phyloP scores from a whole-genome alignment of 2,113 vertebrate species.

The Aspiorhynchus laticeps region DNA sequence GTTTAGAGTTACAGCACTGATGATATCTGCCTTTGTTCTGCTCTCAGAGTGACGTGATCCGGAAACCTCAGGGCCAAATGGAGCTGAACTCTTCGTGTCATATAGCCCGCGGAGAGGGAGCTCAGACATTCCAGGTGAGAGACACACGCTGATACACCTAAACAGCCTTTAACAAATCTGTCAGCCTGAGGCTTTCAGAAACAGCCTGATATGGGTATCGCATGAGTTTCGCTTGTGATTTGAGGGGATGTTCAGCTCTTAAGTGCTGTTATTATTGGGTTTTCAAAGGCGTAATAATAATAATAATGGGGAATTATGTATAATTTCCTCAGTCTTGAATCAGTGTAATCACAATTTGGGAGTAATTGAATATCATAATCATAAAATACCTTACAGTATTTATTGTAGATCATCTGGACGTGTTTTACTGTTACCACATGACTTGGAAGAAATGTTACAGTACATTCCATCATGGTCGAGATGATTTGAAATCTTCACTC shows the following conservation, averaged over 20 bases:
- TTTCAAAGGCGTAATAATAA: constrained; percentile 10
- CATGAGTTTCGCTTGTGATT: constrained; percentile 25
- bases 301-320: constrained; percentile 38
- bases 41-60: constrained; percentile 85
- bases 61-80: constrained; percentile 87
- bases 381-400: neutral
- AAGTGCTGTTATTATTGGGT: constrained; percentile 40
- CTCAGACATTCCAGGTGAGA: constrained; percentile 86
- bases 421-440: neutral
- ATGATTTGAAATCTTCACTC: neutral
- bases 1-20: constrained; percentile 34
- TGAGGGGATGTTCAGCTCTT: constrained; percentile 36
- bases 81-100: constrained; percentile 85
- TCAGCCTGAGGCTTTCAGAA: constrained; percentile 28
- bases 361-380: constrained; percentile 5
- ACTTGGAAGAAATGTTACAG: neutral
- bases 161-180: constrained; percentile 45
- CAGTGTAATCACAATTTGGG: constrained; percentile 1
- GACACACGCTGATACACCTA: neutral
- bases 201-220: constrained; percentile 45
- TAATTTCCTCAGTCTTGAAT: constrained; percentile 37
- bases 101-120: constrained; percentile 84
- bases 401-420: neutral
- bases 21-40: constrained; percentile 37
- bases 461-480: neutral